phyloP scores from a whole-genome alignment of 2,797 vertebrate species.

The Notolepis coatsorum region DNA sequence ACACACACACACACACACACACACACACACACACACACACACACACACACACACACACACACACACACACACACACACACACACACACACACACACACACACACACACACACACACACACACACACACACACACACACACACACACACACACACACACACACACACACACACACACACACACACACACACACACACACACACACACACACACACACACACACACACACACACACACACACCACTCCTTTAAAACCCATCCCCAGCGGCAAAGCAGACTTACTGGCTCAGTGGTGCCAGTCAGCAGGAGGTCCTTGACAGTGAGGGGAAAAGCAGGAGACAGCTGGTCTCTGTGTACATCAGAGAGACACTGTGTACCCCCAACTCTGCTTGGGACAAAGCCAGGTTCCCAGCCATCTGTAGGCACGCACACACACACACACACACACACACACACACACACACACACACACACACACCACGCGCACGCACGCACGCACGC shows the following conservation, averaged over 20 bases:
- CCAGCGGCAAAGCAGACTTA: conserved; percentile 68
- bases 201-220: neutral
- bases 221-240: conserved; percentile 5
- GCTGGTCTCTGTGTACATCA: conserved; percentile 52
- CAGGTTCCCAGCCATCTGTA: conserved; percentile 74
- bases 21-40: no score
- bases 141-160: neutral
- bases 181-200: neutral
- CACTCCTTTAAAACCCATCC: neutral
- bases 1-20: neutral
- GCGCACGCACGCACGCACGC: no score
- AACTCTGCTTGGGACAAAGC: conserved; percentile 46
- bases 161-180: conserved; percentile 3
- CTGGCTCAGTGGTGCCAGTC: conserved; percentile 84
- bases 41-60: no score
- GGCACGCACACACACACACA: conserved; percentile 38
- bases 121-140: neutral
- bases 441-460: conserved; percentile 16
- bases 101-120: conserved; percentile 2
- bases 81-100: neutral
- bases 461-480: conserved; percentile 18
- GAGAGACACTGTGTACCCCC: conserved; percentile 50
- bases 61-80: no score
- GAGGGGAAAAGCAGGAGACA: conserved; percentile 73
- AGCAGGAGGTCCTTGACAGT: conserved; percentile 95